These are phyloP conservation scores for Carapus acus DNA, from an alignment of 2,797 vertebrate genomes.

Conservation along the genomic window DNA sequence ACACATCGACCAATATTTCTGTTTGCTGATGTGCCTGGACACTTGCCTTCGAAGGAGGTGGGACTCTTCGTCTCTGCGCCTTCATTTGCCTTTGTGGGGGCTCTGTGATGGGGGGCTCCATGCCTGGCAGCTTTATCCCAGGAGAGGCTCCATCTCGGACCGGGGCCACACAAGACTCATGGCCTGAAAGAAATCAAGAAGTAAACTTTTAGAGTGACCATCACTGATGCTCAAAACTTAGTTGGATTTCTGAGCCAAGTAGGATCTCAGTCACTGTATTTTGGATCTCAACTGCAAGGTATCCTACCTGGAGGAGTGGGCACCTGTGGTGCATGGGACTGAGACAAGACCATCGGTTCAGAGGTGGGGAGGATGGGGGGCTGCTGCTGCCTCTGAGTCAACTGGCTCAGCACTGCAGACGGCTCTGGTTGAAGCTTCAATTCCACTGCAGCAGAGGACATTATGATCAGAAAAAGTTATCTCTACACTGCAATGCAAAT, in stretches of 20 bases:
- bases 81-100: conserved; percentile 80
- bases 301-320: conserved; percentile 73
- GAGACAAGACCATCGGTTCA: conserved; percentile 57
- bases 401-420: conserved; percentile 90
- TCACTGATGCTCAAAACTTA: too few relatives aligned
- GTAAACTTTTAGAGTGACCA: too few relatives aligned
- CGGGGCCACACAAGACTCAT: conserved; percentile 55
- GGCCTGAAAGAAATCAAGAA: conserved; percentile 50
- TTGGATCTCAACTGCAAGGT: too few relatives aligned
- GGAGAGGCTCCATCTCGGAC: conserved; percentile 60
- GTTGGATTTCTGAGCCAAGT: too few relatives aligned
- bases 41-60: conserved; percentile 88
- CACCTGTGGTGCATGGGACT: conserved; percentile 70
- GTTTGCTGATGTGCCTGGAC: too few relatives aligned
- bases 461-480: neutral
- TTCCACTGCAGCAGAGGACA: conserved; percentile 68
- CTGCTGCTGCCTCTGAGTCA: conserved; percentile 82
- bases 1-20: too few relatives aligned
- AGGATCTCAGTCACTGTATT: too few relatives aligned
- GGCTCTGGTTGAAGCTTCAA: conserved; percentile 93
- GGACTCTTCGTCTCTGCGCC: conserved; percentile 80
- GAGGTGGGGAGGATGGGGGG: conserved; percentile 62
- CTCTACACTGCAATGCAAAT: too few relatives aligned
- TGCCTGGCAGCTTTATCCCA: conserved; percentile 57
- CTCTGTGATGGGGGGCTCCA: conserved; percentile 54